Evolutionary conservation across 37 sponge, comb jelly and placozoan genomes (phyloP).

Genomic region (Agelas oroides): DNA sequence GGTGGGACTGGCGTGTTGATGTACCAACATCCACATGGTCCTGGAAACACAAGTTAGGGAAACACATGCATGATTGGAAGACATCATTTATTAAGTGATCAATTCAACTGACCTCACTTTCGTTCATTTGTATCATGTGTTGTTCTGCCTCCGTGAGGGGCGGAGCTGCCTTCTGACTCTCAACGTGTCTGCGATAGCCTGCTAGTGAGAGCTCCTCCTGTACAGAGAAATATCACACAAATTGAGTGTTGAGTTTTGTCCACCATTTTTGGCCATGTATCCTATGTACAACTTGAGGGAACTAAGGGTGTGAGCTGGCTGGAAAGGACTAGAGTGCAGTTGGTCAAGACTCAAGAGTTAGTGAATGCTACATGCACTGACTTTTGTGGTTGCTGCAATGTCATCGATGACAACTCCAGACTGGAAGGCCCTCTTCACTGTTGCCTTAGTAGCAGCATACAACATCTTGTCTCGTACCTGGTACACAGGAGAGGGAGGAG

Average conservation of each 20-base stretch:
- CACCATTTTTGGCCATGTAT: neutral
- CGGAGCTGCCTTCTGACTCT: constrained; percentile 73
- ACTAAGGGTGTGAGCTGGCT: too few relatives aligned
- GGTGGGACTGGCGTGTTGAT: constrained; percentile 73
- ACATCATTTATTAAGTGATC: too few relatives aligned
- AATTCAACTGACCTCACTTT: constrained; percentile 60
- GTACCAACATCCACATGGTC: constrained; percentile 78
- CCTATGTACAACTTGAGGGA: too few relatives aligned
- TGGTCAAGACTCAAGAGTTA: too few relatives aligned
- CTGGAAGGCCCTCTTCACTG: constrained; percentile 86
- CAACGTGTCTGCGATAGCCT: constrained; percentile 81
- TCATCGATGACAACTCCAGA: constrained; percentile 79
- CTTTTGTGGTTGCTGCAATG: constrained; percentile 71
- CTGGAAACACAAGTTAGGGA: constrained; percentile 11
- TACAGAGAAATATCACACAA: too few relatives aligned
- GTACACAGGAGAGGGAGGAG: constrained; percentile 6
- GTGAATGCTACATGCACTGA: too few relatives aligned
- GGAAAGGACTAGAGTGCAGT: too few relatives aligned
- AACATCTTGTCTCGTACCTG: constrained; percentile 94
- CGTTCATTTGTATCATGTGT: constrained; percentile 57
- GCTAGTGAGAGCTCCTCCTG: constrained; percentile 83
- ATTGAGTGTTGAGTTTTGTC: neutral
- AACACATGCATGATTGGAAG: too few relatives aligned
- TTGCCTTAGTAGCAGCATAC: constrained; percentile 96
- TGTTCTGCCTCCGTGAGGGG: constrained; percentile 91